Base-by-base conservation (phyloP, 2,113 vertebrate species). In the Pachyramphus minor region DNA sequence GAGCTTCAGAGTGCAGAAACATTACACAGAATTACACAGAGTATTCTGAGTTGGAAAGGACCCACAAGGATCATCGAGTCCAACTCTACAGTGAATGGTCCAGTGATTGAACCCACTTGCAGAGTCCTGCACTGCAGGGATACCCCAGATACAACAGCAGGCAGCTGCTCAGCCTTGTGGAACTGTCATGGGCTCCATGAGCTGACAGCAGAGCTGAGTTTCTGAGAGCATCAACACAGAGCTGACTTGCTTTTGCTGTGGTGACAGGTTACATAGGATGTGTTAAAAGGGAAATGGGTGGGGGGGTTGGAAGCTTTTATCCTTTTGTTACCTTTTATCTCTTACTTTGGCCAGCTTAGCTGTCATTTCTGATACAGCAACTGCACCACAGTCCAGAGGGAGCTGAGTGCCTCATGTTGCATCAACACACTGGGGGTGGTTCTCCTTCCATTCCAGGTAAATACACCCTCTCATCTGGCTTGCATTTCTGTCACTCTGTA, bases 401-500 rank as follows among this genome's bases (percentile, higher is more conserved):
- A 71, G 63, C 23, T 0, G 5, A 41, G 16, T 35, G n/a, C 37
- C 52, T 72, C 0, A 0, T 44, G 31, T 53, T 52, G 30, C 45
- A 39, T 19, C 67, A 28, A 1, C 12, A 41, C 11, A 3, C 37
- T 9, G 30, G 35, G 59, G 44, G 42, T 28, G 5, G 41, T 59
- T 84, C 37, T 68, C 55, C 33, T 25, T 62, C 44, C 12, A 7
- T 58, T 63, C 39, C 59, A 45, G 47, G 42, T 80, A 53, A 79
- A 71, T 19, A 30, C 18, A 53, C 8, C 8, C 18, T 87, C 56
- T 64, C 45, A 33, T 37, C 44, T 27, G 31, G 28, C 49, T 67
- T 72, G 42, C 4, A 23, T 55, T 87, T 66, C 44, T 90, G 59
- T 59, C 49, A 13, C 58, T 80, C 56, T 11, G 2, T 31, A 17